Evolutionary conservation across 2,797 vertebrate species (phyloP).

Genomic region (Cetoscarus ocellatus): DNA sequence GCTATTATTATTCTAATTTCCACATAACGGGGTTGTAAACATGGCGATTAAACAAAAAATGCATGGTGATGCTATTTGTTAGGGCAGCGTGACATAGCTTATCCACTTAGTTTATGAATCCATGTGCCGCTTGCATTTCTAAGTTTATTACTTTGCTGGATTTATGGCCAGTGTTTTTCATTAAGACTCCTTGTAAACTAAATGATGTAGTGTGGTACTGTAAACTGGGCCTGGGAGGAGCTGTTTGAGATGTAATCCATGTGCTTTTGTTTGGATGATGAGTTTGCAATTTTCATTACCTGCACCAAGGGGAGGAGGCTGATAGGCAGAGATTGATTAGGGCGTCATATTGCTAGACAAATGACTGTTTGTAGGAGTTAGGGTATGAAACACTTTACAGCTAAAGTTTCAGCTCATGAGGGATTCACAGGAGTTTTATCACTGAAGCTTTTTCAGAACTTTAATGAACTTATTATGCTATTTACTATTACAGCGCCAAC

Average conservation of each 20-base stretch:
- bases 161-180: conserved; percentile 55
- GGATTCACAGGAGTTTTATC: conserved; percentile 18
- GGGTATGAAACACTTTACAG: conserved; percentile 25
- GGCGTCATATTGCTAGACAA: conserved; percentile 34
- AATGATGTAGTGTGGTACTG: conserved; percentile 24
- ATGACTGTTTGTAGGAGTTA: conserved; percentile 17
- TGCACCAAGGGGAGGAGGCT: conserved; percentile 30
- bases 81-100: conserved; percentile 16
- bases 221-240: conserved; percentile 35
- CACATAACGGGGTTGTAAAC: conserved; percentile 38
- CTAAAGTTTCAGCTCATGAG: conserved; percentile 11
- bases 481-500: background rate
- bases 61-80: conserved; percentile 27
- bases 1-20: conserved; percentile 38
- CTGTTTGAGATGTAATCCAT: conserved; percentile 30
- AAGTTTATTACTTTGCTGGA: conserved; percentile 49
- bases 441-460: conserved; percentile 1
- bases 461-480: background rate
- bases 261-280: conserved; percentile 43
- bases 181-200: conserved; percentile 48
- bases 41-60: conserved; percentile 43
- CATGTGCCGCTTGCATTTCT: conserved; percentile 14
- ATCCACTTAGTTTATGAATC: conserved; percentile 41
- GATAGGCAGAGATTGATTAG: conserved; percentile 44
- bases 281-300: conserved; percentile 50